phyloP scores from a whole-genome alignment of 2,113 vertebrate species.

The Sylvilagus bachmani region DNA sequence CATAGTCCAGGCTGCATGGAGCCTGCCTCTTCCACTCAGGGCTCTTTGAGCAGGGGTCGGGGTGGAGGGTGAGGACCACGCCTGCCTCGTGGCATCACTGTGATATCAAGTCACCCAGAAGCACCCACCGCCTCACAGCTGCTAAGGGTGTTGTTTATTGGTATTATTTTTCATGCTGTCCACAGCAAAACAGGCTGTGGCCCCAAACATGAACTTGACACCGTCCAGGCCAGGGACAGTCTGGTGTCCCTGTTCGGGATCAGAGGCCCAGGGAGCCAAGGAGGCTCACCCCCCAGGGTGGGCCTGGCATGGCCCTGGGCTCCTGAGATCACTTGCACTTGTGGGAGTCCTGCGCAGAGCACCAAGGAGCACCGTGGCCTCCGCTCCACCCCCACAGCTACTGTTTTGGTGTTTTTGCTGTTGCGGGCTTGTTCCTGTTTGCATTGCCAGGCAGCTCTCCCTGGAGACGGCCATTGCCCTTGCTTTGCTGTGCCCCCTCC shows the following conservation, averaged over 20 bases:
- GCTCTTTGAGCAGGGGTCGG: neutral
- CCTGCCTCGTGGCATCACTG: fast-evolving
- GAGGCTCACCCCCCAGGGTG: neutral
- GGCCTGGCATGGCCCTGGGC: neutral
- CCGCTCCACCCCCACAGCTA: neutral
- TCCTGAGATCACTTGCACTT: neutral
- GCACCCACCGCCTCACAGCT: neutral
- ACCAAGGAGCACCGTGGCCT: neutral
- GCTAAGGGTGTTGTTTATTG: neutral
- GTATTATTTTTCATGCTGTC: neutral
- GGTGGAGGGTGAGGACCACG: neutral
- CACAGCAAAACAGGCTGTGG: neutral
- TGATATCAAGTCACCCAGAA: neutral
- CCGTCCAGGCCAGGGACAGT: neutral
- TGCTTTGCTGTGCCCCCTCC: neutral
- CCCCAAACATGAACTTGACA: neutral
- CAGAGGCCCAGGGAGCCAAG: neutral
- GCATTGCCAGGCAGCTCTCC: neutral
- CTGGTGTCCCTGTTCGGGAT: neutral
- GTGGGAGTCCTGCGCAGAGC: fast-evolving
- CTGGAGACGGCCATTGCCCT: neutral
- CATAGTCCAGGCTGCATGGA: neutral
- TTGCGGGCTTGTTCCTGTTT: constrained; percentile 41
- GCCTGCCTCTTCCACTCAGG: neutral
- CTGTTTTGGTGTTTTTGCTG: neutral